Evolutionary conservation across 30 jellyfish, hydroid and myxozoan species (phyloP), one percentile per base, ranked within the genome.

Genomic region (Aurelia sp.): DNA sequence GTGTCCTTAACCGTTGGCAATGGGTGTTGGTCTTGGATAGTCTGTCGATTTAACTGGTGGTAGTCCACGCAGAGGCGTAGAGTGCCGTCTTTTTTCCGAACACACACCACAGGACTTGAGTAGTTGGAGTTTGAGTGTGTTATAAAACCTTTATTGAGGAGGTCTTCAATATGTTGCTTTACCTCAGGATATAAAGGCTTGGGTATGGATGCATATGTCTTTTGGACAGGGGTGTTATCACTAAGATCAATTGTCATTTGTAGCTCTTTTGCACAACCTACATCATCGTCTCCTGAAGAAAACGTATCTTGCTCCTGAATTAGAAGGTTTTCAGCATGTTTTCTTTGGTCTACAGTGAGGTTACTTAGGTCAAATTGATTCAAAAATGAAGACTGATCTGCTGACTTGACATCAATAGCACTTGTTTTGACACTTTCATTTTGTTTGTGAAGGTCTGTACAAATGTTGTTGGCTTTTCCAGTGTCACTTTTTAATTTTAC

Each of bases 401-500:
- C 74, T 51, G 74, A 52, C 50, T 75, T 40, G 74, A 53, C 69
- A 57, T 50, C 63, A 75, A 75, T 57, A 21, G 74, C 69, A 75
- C 74, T 53, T 55, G 74, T 75, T 57, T 55, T 75, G 86, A 35
- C 67, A 51, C 35, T 75, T 20, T 55, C 68, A 52, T 22, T 24
- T 75, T 21, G 74, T 76, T 52, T 44, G 63, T 51, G 74, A 75
- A 75, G 16, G 2, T 75, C 86, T 38, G 48, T 55, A 38, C 52
- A 51, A 52, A 48, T 10, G 48, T 50, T 40, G 18, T 53, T 47
- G 64, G 70, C 70, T 13, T 75, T 53, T 7, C 41, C 74, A 75
- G 86, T 75, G 63, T 55, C 86, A 75, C 72, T 75, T 75, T 75
- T 75, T 78, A 78, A 65, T 65, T 78, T 78, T 19, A 41, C 80